Base-by-base conservation (phyloP, 1,140 invertebrate genomes). In the Planococcus citri region DNA sequence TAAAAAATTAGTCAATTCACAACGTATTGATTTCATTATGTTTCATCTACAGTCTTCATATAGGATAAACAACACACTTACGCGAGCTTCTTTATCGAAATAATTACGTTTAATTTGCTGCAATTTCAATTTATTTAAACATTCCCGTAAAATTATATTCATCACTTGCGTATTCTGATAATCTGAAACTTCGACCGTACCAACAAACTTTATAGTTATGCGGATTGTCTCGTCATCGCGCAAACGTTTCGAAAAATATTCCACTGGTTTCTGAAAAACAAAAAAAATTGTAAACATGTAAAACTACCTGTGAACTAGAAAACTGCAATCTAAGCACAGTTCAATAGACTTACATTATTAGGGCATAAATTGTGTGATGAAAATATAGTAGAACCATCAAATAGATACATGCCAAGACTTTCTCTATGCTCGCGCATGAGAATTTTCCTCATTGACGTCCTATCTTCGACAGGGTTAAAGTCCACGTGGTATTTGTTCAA, bases 401-500 rank as follows among this genome's bases (percentile, higher is more conserved):
- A 84, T 17, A 83, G 77, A 38, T 82, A 81, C n/a, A n/a, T n/a
- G n/a, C 17, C 69, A 79, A 1, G 89, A 72, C 0, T 70, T 76
- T 1, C 81, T 77, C 27, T 75, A 75, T 90, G 87, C 2, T 78
- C 68, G 22, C 78, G 74, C 0, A 91, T 69, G 0, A 91, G 75
- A 0, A 74, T 80, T 75, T 86, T 88, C 20, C 86, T 81, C 1
- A 86, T 77, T 0, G 70, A 61, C 0, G 84, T 87, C 22, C 81
- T 78, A 61, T 92, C 90, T 73, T 91, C 85, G 8, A 86, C 82
- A 0, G 91, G 91, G 0, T 77, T 75, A 74, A 92, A 88, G 74
- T 89, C 86, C 0, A 95, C 91, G 71, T 85, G 82, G 76, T 95
- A 95, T 72, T 94, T 89, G 70, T 86, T 87, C 0, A 95, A 78